Percentiles rank a stretch among this genome's conserved stretches.
Conservation (phyloP, 2,888 invertebrate species). For the Ligdia adustata region DNA sequence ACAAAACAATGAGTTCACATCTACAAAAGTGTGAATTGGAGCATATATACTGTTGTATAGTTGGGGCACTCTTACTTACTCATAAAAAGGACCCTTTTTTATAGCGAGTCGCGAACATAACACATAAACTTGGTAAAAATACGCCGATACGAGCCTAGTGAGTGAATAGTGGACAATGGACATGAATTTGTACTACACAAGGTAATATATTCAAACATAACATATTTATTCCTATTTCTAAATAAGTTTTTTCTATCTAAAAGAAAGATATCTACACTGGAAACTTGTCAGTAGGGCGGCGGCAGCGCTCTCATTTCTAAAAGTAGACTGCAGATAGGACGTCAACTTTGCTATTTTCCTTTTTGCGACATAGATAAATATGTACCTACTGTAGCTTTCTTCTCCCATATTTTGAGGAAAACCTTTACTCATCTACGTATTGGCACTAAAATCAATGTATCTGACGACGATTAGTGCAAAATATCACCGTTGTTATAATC, state of each 20-base stretch:
- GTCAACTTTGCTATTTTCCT: slow-evolving; percentile 66
- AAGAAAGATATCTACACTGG: too few species aligned
- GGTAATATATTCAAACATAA: not conserved
- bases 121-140: slow-evolving; percentile 61
- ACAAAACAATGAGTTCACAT: slow-evolving; percentile 34
- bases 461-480: slow-evolving; percentile 18
- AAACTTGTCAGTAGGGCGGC: slow-evolving; percentile 55
- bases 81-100: slow-evolving; percentile 60
- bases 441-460: slow-evolving; percentile 47
- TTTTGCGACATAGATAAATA: slow-evolving; percentile 58
- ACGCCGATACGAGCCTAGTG: slow-evolving; percentile 46
- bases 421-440: slow-evolving; percentile 51
- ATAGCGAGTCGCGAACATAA: slow-evolving; percentile 53
- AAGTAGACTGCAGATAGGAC: slow-evolving; percentile 72
- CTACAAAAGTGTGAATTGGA: slow-evolving; percentile 54
- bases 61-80: slow-evolving; percentile 54
- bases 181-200: slow-evolving; percentile 17
- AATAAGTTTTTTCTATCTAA: too few species aligned
- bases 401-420: slow-evolving; percentile 56
- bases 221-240: too few species aligned
- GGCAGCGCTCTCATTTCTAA: slow-evolving; percentile 62
- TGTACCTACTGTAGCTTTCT: too few species aligned
- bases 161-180: slow-evolving; percentile 44
- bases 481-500: not conserved
- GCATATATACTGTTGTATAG: slow-evolving; percentile 43